phyloP scores from a whole-genome alignment of 1,140 invertebrate species.

The Aplysia californica region DNA sequence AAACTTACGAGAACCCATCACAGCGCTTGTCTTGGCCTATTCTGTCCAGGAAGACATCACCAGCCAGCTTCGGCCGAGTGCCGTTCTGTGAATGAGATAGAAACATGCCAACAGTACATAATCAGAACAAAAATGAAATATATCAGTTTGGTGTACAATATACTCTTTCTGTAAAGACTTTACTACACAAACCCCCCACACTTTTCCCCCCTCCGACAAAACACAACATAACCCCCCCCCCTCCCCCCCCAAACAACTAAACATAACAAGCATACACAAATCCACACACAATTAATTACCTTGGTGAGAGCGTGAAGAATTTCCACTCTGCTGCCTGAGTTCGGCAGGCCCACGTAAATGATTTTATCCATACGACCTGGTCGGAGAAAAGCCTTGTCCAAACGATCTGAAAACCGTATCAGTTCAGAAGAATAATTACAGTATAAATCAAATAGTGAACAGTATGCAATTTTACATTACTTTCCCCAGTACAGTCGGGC shows the following conservation, averaged over 20 bases:
- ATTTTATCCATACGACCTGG: slow-evolving; percentile 96
- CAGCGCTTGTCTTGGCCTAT: slow-evolving; percentile 76
- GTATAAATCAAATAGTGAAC: neutral
- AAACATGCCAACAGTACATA: neutral
- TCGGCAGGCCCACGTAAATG: slow-evolving; percentile 93
- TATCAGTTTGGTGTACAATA: neutral
- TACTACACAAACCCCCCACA: neutral
- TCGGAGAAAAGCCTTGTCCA: slow-evolving; percentile 94
- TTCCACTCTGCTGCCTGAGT: slow-evolving; percentile 81
- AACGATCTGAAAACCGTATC: slow-evolving; percentile 78
- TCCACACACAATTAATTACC: slow-evolving; percentile 69
- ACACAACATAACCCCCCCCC: neutral
- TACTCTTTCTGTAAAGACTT: neutral
- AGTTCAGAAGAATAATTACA: too few relatives aligned
- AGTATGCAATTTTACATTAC: too few relatives aligned
- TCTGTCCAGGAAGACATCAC: slow-evolving; percentile 81
- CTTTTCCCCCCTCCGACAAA: neutral
- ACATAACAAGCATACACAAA: neutral
- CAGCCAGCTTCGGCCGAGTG: slow-evolving; percentile 78
- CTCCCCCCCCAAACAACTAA: neutral
- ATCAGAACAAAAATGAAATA: neutral
- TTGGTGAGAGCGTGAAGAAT: slow-evolving; percentile 93
- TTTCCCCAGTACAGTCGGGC: too few relatives aligned
- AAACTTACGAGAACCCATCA: slow-evolving; percentile 80
- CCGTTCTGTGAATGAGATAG: slow-evolving; percentile 74